Percentiles rank a stretch among this genome's conserved stretches.
Conservation (phyloP, 2,113 vertebrate genomes). For the Hystrix brachyura region DNA sequence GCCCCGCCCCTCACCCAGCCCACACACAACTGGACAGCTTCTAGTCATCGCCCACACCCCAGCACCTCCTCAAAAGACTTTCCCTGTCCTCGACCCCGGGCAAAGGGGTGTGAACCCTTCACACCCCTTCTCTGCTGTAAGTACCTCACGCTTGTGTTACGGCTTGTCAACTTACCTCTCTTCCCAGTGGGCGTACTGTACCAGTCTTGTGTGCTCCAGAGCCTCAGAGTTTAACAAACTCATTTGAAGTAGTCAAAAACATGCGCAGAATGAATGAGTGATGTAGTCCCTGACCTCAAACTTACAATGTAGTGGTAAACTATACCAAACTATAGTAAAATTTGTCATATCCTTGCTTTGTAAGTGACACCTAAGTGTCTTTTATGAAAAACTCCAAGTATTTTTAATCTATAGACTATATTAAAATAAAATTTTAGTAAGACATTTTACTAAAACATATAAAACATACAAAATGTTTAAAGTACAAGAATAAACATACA, state of each 20-base stretch:
- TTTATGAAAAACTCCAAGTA: not conserved
- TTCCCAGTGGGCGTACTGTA: not conserved
- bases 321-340: not conserved
- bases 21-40: not conserved
- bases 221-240: not conserved
- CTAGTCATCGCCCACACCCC: not conserved
- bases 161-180: not conserved
- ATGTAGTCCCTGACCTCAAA: not conserved
- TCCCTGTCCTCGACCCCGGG: not conserved
- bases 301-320: not conserved
- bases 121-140: not conserved
- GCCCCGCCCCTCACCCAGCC: not conserved
- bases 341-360: not conserved
- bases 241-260: not conserved
- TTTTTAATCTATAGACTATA: not conserved
- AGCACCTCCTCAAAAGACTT: not conserved
- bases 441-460: not conserved
- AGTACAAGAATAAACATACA: not conserved
- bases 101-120: not conserved
- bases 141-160: not conserved
- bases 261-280: not conserved
- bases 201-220: not conserved
- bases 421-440: conserved; percentile 8
- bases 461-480: conserved; percentile 44
- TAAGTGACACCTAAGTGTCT: not conserved